Base-by-base conservation (phyloP, 2,888 invertebrate genomes). In the Macrophya annulata region DNA sequence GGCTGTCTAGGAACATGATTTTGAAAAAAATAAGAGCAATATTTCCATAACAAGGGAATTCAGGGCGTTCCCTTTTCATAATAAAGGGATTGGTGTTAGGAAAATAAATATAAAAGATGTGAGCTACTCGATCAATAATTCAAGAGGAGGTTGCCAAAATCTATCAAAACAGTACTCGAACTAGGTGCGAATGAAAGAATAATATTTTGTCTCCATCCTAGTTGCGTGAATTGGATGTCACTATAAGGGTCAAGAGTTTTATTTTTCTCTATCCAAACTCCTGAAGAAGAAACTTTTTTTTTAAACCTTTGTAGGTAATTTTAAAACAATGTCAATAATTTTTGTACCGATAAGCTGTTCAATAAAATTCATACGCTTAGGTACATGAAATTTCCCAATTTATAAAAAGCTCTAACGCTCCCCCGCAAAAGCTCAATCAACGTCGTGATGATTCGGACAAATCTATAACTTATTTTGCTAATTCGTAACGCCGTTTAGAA, bases 181-280 rank as follows among this genome's bases (percentile, higher is more conserved):
- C 85, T 59, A 84, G 74, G 84, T 59, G 83, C 79, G 55, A 87
- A 91, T 91, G 89, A 87, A 91, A 91, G 85, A 87, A 91, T 89
- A 92, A 92, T 91, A 92, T 92, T 92, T 91, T 89, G n/a, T 84
- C 86, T 86, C 48, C 84, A n/a, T 45, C 31, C 68, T 83, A 74
- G 68, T 88, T 86, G 88, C 85, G 86, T 86, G 86, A 89, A 87
- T 88, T 87, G 85, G 40, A n/a, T 84, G 55, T 48, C 17, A 40
- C 71, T 51, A 31, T 9, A 21, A 21, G 37, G 51, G 40, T 81
- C 81, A 40, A 81, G 81, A 43, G 43, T 37, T 59, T 62, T 81
- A 62, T 81, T 81, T 81, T 62, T 62, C 37, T 77, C 62, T 15
- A 43, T 45, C n/a, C 62, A 15, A 37, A 21, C 21, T 40, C 15